These are phyloP conservation scores for Chelon labrosus DNA, from an alignment of 2,797 vertebrate species.

Conservation along the genomic window DNA sequence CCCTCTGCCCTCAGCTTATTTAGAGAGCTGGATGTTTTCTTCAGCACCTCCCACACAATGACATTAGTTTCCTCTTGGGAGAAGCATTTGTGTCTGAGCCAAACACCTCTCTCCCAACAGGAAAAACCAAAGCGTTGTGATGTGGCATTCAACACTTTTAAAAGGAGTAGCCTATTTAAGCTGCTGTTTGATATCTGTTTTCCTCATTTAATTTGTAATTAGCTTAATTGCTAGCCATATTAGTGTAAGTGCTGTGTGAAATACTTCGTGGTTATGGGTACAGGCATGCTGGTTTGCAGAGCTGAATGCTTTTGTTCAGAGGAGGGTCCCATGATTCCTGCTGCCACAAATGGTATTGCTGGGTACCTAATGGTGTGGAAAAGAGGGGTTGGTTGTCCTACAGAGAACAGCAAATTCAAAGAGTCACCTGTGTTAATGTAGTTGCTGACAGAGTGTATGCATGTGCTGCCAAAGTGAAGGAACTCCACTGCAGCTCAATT, in stretches of 20 bases:
- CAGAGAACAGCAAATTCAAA: neutral
- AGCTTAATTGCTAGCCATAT: constrained; percentile 24
- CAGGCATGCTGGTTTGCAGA: neutral
- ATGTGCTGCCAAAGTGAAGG: constrained; percentile 9
- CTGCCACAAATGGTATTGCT: neutral
- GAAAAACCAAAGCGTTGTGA: neutral
- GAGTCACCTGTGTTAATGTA: constrained; percentile 1
- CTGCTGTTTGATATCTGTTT: neutral
- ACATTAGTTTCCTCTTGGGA: constrained; percentile 17
- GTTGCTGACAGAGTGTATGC: neutral
- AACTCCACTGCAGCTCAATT: constrained; percentile 13
- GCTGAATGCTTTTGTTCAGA: neutral
- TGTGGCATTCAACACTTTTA: neutral
- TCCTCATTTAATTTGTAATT: constrained; percentile 25
- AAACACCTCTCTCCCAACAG: constrained; percentile 6
- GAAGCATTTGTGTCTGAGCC: constrained; percentile 3
- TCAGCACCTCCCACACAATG: constrained; percentile 23
- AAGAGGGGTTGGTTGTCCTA: neutral
- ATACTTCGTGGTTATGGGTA: neutral
- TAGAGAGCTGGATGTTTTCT: constrained; percentile 14
- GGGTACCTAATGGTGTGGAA: constrained; percentile 27
- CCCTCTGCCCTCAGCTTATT: constrained; percentile 19
- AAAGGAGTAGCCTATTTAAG: neutral
- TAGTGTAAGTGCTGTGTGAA: constrained; percentile 3
- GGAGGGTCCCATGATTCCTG: constrained; percentile 4